These are phyloP conservation scores for Drosophila prostipennis DNA, from an alignment of 2,888 invertebrate genomes.

Conservation along the genomic window DNA sequence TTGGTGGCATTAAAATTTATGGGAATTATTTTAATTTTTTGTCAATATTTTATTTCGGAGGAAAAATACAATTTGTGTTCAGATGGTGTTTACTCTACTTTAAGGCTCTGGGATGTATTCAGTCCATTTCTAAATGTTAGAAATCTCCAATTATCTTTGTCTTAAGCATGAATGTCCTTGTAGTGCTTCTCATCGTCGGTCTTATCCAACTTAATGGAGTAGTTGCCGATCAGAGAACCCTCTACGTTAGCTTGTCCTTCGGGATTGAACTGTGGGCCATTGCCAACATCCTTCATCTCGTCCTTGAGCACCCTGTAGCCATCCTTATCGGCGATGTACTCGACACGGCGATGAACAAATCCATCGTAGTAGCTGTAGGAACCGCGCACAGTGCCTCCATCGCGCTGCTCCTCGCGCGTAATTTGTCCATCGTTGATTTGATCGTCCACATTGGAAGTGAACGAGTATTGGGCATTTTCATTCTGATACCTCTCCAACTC, in stretches of 20 bases:
- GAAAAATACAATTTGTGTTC: slow-evolving; percentile 31
- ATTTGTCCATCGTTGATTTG: slow-evolving; percentile 84
- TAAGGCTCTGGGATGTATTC: slow-evolving; percentile 62
- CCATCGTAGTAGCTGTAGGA: slow-evolving; percentile 87
- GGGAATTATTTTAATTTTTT: not conserved
- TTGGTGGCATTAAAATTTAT: not conserved
- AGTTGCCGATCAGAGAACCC: slow-evolving; percentile 84
- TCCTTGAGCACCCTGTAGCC: slow-evolving; percentile 87
- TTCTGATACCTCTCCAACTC: slow-evolving; percentile 80
- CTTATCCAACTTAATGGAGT: slow-evolving; percentile 84
- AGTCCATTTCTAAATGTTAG: slow-evolving; percentile 83
- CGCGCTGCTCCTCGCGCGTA: slow-evolving; percentile 83
- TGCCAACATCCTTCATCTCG: slow-evolving; percentile 84
- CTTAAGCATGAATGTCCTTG: slow-evolving; percentile 69
- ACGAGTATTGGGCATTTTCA: slow-evolving; percentile 84
- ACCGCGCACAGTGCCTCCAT: slow-evolving; percentile 84
- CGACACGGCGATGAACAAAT: slow-evolving; percentile 85
- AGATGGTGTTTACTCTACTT: slow-evolving; percentile 33
- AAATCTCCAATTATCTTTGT: slow-evolving; percentile 54
- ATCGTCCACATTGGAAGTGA: slow-evolving; percentile 84
- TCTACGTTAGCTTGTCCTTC: slow-evolving; percentile 84
- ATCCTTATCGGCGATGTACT: slow-evolving; percentile 87
- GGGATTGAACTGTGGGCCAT: slow-evolving; percentile 85
- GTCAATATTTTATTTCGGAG: slow-evolving; percentile 29
- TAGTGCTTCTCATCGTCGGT: slow-evolving; percentile 82